These are phyloP conservation scores for Lethrus apterus DNA, from an alignment of 1,140 invertebrate genomes.

Conservation along the genomic window DNA sequence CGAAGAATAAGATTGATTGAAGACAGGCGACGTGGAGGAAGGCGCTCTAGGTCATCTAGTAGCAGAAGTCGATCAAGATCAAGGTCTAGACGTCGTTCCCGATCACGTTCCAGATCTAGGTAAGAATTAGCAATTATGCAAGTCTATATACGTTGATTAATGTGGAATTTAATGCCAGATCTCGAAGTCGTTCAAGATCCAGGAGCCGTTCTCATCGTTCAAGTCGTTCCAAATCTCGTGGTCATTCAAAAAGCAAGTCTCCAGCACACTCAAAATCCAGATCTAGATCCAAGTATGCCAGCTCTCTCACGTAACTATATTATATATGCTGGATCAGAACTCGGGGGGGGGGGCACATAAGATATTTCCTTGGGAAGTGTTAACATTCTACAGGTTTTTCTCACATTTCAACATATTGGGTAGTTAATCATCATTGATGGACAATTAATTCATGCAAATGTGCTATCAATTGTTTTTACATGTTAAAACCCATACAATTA, in stretches of 20 bases:
- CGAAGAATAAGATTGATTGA: constrained; percentile 64
- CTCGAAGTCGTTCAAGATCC: constrained; percentile 48
- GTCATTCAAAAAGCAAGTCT: constrained; percentile 55
- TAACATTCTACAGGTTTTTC: no score
- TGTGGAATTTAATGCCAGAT: constrained; percentile 6
- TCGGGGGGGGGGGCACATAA: no score
- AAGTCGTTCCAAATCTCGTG: constrained; percentile 58
- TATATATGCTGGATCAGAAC: no score
- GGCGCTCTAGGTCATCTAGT: constrained; percentile 36
- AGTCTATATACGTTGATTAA: background rate
- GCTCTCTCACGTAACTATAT: no score
- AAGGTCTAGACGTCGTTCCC: constrained; percentile 39
- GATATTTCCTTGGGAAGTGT: no score
- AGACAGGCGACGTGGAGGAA: constrained; percentile 46
- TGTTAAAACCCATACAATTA: no score
- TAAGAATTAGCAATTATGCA: no score
- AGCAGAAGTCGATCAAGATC: constrained; percentile 42
- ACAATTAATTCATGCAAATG: no score
- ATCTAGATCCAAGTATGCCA: constrained; percentile 44
- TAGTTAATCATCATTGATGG: no score
- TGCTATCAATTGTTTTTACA: no score
- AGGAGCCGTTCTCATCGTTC: constrained; percentile 61
- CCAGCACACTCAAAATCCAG: constrained; percentile 52
- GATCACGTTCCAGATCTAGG: constrained; percentile 28
- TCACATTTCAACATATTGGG: no score